Evolutionary conservation across 2,113 vertebrate species (phyloP).

Genomic region (Poeciliopsis retropinna): DNA sequence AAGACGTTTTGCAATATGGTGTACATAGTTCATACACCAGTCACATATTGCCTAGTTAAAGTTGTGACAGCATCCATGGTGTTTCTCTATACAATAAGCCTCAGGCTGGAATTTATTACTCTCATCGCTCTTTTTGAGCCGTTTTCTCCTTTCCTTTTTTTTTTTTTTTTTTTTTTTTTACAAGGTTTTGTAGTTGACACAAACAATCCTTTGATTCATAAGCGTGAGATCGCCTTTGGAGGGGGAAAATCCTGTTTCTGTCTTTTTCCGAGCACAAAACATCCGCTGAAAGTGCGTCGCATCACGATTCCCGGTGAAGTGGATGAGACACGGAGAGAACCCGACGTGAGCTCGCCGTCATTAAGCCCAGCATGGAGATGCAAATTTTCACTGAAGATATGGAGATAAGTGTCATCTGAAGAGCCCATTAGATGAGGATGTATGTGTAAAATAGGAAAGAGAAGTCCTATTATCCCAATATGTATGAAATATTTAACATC

Average conservation of each 20-base stretch:
- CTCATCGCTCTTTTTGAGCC: slow-evolving; percentile 21
- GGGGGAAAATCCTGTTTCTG: background rate
- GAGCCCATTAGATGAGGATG: slow-evolving; percentile 48
- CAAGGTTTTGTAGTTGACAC: background rate
- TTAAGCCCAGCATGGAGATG: slow-evolving; percentile 53
- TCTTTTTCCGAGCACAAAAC: slow-evolving; percentile 12
- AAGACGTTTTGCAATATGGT: background rate
- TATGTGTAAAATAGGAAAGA: slow-evolving; percentile 50
- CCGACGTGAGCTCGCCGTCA: slow-evolving; percentile 24
- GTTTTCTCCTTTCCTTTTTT: slow-evolving; percentile 13
- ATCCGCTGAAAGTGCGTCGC: slow-evolving; percentile 32
- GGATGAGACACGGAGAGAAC: slow-evolving; percentile 18
- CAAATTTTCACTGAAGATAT: slow-evolving; percentile 36
- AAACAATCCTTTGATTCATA: slow-evolving; percentile 11
- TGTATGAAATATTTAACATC: slow-evolving; percentile 43
- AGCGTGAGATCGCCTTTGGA: background rate
- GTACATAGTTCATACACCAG: background rate
- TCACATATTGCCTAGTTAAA: background rate
- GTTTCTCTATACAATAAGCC: slow-evolving; percentile 6
- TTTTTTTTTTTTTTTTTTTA: slow-evolving; percentile 6
- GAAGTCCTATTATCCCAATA: slow-evolving; percentile 52
- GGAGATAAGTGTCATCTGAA: slow-evolving; percentile 47
- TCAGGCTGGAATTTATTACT: background rate
- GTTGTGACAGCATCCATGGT: slow-evolving; percentile 3
- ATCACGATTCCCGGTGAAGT: slow-evolving; percentile 24